phyloP scores from a whole-genome alignment of 2,797 vertebrate genomes.

The Anguilla marmorata region DNA sequence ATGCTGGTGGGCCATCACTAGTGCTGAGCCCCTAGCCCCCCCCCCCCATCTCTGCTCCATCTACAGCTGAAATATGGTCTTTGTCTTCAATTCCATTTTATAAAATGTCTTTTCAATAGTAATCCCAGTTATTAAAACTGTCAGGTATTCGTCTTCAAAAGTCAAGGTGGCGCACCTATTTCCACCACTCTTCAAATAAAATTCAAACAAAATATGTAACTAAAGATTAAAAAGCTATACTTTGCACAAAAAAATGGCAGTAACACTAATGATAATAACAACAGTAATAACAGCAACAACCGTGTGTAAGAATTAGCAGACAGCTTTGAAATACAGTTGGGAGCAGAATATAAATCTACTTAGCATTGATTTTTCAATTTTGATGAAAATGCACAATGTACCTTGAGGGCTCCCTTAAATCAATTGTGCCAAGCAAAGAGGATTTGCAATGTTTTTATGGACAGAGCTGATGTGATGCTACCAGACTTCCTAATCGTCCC shows the following conservation, averaged over 20 bases:
- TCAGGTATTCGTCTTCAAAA: constrained; percentile 4
- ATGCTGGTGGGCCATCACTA: constrained; percentile 6
- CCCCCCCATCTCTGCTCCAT: neutral
- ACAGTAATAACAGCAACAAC: constrained; percentile 19
- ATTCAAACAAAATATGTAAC: neutral
- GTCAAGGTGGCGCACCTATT: constrained; percentile 11
- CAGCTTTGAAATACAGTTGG: constrained; percentile 28
- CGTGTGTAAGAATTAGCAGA: constrained; percentile 32
- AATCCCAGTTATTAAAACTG: neutral
- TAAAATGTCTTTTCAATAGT: neutral
- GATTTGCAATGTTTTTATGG: constrained; percentile 34
- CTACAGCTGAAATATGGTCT: neutral
- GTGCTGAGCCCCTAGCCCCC: neutral
- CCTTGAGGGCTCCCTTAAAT: constrained; percentile 39
- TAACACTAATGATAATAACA: constrained; percentile 26
- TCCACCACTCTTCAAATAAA: neutral
- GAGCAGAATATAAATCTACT: constrained; percentile 33
- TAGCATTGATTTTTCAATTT: constrained; percentile 43
- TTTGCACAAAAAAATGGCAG: neutral
- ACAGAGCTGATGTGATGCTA: constrained; percentile 26
- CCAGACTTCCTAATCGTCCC: constrained; percentile 36
- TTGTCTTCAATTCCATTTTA: neutral
- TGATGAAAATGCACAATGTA: constrained; percentile 40
- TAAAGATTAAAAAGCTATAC: neutral
- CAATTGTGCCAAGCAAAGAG: constrained; percentile 38